Evolutionary conservation across 2,797 vertebrate species (phyloP), one percentile per base, ranked within the genome.

Genomic region (Sylvilagus floridanus): DNA sequence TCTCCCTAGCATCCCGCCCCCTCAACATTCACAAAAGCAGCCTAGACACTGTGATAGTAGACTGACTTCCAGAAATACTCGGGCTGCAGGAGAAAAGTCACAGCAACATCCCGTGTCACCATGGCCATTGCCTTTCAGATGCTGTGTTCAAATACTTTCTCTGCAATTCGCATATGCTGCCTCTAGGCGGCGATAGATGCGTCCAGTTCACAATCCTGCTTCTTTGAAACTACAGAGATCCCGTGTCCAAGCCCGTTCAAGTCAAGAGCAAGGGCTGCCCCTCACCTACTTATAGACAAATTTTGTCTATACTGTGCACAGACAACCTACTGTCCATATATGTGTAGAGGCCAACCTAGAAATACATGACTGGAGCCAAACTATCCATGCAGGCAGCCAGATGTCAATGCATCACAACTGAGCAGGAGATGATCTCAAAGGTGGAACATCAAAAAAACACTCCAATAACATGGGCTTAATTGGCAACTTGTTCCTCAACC

Each of bases 101-200:
- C 10, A 13, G 32, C 22, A 62, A 54, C 10, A 50, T 32, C 54
- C 37, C 6, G 3, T 35, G 30, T 77, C 68, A n/a, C 26, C 6
- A 54, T 24, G 66, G 37, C 4, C 35, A 66, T 0, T 17, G 32
- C 2, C n/a, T 35, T 63, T 81, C 47, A 12, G 32, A 77, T 0
- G 7, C 3, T 66, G 24, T 32, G 30, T 81, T 12, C 17, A 28
- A 26, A 81, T 5, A 83, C 75, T 96, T 96, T 94, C 65, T 71
- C 92, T 96, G 92, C 92, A 97, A 96, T 96, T 93, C 90, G 30
- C 62, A 47, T 4, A 4, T 2, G 0, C 9, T 47, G 26, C 82
- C 94, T 76, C 22, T 37, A 93, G 96, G 90, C 57, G 96, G 87
- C 84, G 93, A 76, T 65, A 82, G 52, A 93, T 1, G 7, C 35